Percentiles rank a stretch among this genome's conserved stretches.
phyloP scores from a whole-genome alignment of 2,888 invertebrate species.

The Sicus ferrugineus region DNA sequence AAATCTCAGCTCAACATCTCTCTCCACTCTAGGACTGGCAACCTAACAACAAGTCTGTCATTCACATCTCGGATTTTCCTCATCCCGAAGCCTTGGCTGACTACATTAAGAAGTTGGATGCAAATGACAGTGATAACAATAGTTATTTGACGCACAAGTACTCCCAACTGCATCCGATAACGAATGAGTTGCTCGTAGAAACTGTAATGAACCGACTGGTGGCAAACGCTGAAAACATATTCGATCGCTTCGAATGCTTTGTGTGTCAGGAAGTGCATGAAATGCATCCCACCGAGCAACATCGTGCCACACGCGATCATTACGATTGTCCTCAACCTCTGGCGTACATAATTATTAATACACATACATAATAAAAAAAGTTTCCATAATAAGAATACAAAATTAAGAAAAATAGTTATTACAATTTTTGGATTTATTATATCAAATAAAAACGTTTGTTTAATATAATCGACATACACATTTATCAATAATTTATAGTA shows the following conservation, averaged over 20 bases:
- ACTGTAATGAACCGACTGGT: slow-evolving; percentile 65
- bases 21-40: slow-evolving; percentile 72
- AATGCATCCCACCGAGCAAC: slow-evolving; percentile 47
- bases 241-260: slow-evolving; percentile 76
- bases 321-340: slow-evolving; percentile 67
- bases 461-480: background rate
- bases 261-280: slow-evolving; percentile 70
- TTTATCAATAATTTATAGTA: background rate
- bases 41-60: slow-evolving; percentile 76
- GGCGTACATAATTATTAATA: too few species aligned
- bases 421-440: too few species aligned
- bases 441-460: background rate
- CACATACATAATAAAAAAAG: too few species aligned
- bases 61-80: slow-evolving; percentile 73
- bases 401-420: too few species aligned
- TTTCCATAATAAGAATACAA: too few species aligned
- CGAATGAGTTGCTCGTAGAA: slow-evolving; percentile 66
- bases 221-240: slow-evolving; percentile 61
- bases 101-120: slow-evolving; percentile 68
- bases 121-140: slow-evolving; percentile 72
- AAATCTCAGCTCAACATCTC: background rate
- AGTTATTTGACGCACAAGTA: slow-evolving; percentile 75
- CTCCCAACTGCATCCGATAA: slow-evolving; percentile 61
- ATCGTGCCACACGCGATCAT: slow-evolving; percentile 64
- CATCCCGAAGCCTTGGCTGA: slow-evolving; percentile 70